Conservation (phyloP, 2,113 vertebrate species). For the Chauna torquata region DNA sequence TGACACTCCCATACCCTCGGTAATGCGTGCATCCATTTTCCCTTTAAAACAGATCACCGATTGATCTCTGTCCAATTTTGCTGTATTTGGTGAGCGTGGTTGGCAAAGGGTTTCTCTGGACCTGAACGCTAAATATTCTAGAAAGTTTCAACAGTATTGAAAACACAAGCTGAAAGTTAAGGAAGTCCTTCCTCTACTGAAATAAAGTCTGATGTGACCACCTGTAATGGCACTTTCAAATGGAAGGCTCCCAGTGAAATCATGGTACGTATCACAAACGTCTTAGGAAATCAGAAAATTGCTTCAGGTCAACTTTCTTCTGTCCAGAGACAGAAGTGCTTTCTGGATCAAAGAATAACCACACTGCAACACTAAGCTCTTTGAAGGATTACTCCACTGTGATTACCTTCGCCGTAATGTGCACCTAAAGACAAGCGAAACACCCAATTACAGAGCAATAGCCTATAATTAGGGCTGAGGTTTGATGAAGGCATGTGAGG, state of each 20-base stretch:
- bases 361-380: neutral
- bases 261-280: neutral
- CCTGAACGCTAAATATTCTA: neutral
- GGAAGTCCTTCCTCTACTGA: neutral
- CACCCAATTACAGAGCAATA: neutral
- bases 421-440: neutral
- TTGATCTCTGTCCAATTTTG: neutral
- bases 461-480: neutral
- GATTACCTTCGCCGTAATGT: neutral
- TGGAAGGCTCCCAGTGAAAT: neutral
- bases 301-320: neutral
- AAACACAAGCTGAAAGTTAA: neutral
- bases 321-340: neutral
- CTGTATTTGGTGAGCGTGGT: neutral
- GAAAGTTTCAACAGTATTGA: neutral
- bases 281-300: neutral
- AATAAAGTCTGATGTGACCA: neutral
- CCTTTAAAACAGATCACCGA: neutral
- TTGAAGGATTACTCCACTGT: neutral
- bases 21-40: neutral
- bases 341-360: neutral
- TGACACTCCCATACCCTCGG: neutral
- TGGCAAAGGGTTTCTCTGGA: neutral
- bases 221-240: neutral
- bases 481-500: neutral